Percentiles rank a stretch among this genome's conserved stretches.
These are phyloP conservation scores for Psophia crepitans DNA, from an alignment of 2,113 vertebrate species.

Conservation along the genomic window DNA sequence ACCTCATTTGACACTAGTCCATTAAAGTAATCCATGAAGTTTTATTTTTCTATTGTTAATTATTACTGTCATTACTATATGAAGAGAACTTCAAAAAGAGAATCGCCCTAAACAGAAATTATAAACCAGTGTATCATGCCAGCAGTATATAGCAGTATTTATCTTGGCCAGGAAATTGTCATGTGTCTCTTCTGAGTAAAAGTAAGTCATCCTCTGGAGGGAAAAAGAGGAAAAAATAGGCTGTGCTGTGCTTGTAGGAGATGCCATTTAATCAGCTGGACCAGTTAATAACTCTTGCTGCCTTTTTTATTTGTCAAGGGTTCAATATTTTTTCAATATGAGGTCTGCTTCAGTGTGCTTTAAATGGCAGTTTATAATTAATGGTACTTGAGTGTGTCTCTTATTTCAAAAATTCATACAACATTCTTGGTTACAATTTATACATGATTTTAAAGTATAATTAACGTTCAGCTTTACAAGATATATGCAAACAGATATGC, in stretches of 20 bases:
- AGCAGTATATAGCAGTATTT: neutral
- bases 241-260: conserved; percentile 40
- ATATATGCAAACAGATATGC: conserved; percentile 89
- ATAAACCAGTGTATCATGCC: neutral
- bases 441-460: conserved; percentile 85
- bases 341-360: conserved; percentile 73
- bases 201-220: neutral
- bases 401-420: conserved; percentile 79
- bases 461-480: conserved; percentile 82
- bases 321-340: conserved; percentile 81
- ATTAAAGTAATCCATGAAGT: neutral
- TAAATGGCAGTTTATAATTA: conserved; percentile 81
- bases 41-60: conserved; percentile 1
- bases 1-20: conserved; percentile 18
- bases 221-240: neutral
- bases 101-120: neutral
- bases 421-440: conserved; percentile 84
- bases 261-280: conserved; percentile 71
- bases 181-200: conserved; percentile 11
- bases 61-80: conserved; percentile 6
- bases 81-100: neutral
- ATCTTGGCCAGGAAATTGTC: neutral
- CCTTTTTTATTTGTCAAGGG: conserved; percentile 75
- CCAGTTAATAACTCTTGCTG: conserved; percentile 70
- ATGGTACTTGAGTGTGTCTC: conserved; percentile 76